These are phyloP conservation scores for Lepidurus couesii DNA, from an alignment of 1,140 invertebrate genomes.

Conservation along the genomic window DNA sequence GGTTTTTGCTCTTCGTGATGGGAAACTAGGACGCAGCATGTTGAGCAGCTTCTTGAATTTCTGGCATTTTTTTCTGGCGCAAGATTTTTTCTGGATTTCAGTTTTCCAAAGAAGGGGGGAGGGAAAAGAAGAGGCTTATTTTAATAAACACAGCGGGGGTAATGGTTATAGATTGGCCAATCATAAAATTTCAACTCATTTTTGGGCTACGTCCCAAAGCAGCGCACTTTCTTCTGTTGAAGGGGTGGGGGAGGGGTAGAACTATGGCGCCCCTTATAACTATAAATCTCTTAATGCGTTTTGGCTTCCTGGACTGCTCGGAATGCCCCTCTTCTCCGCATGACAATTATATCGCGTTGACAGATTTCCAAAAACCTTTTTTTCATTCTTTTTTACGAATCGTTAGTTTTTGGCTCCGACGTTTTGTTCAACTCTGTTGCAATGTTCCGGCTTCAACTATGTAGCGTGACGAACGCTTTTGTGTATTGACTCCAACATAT, in stretches of 20 bases:
- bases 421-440: not conserved
- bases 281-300: not conserved
- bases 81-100: not conserved
- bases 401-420: not conserved
- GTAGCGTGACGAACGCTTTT: not conserved
- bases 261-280: not conserved
- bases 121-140: not conserved
- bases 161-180: not conserved
- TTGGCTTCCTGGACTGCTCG: not conserved
- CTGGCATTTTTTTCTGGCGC: not conserved
- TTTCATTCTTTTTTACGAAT: not conserved
- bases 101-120: not conserved
- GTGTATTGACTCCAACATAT: too few species aligned
- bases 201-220: not conserved
- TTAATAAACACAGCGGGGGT: not conserved
- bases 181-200: not conserved
- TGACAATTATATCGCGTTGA: conserved; percentile 8
- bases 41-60: conserved; percentile 3
- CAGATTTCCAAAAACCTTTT: not conserved
- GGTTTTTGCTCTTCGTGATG: conserved; percentile 4
- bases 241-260: not conserved
- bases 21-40: not conserved
- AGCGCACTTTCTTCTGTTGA: not conserved
- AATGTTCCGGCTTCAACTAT: not conserved
- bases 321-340: not conserved